Base-by-base conservation (phyloP, 1,140 invertebrate genomes). In the Maniola jurtina region DNA sequence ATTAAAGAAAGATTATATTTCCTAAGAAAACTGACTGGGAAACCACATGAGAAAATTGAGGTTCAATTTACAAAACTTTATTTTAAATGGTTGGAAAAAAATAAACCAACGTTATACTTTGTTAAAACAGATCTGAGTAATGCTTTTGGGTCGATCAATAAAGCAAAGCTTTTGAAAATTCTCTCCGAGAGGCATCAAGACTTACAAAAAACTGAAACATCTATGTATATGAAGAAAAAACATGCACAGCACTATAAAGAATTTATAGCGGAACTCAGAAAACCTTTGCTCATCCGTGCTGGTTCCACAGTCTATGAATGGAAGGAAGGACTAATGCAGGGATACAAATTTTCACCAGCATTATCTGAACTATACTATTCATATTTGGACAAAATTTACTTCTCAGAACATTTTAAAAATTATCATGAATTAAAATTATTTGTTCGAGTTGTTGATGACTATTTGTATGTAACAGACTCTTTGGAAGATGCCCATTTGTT, bases 141-240 rank as follows among this genome's bases (percentile, higher is more conserved):
- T 81, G 91, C 91, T 42, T 92, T 92, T 83, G 91, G 91, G 9
- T 88, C 80, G 2, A 85, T 92, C 25, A 80, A 89, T 67, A 89
- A 72, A 70, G 66, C 72, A 10, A 77, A 76, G 38, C 73, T 92
- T 52, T 64, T 83, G 38, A 85, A 71, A 70, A 84, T 91, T 61
- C 40, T 91, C 40, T 57, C 61, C 65, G 77, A 87, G 50, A 83
- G 65, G 36, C 73, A 89, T 80, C 50, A 61, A 5, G 68, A 73
- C 6, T 82, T 80, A 47, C 82, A 89, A 58, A 83, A 81, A 45
- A 64, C 50, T 15, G 82, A 85, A 48, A 76, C 72, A 42, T 78
- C 80, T 66, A 36, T 73, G 5, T 36, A 68, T 59, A 63, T 75
- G 6, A 90, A 88, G 71, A 88, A 81, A 59, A 83, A 80, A 71